These are phyloP conservation scores for Cryptops parisi DNA, from an alignment of 2,888 invertebrate genomes.

Conservation along the genomic window DNA sequence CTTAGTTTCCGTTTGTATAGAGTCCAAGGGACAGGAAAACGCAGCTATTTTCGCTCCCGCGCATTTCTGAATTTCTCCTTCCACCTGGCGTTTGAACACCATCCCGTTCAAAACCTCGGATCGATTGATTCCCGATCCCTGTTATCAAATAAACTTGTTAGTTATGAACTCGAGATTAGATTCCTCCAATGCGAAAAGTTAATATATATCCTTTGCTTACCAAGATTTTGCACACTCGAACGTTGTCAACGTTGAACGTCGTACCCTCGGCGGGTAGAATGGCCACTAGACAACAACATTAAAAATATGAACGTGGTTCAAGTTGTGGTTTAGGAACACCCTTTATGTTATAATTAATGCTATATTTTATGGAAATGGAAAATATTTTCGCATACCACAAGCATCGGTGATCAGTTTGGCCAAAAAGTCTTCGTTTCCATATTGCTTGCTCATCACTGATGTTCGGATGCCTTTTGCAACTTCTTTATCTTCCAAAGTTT, in stretches of 20 bases:
- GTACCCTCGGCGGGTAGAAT: constrained; percentile 61
- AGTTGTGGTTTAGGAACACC: no score
- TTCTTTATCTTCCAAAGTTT: constrained; percentile 49
- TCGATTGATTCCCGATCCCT: constrained; percentile 59
- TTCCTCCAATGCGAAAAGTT: no score
- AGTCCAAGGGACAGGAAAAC: constrained; percentile 89
- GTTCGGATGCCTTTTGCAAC: constrained; percentile 56
- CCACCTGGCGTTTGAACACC: constrained; percentile 93
- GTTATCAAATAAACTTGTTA: no score
- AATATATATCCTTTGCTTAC: constrained; percentile 34
- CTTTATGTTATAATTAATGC: neutral
- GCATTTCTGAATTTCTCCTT: constrained; percentile 69
- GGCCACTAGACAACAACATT: constrained; percentile 40
- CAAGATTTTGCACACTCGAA: constrained; percentile 75
- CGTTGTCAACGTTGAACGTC: constrained; percentile 92
- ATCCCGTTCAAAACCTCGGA: constrained; percentile 77
- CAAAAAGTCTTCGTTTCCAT: constrained; percentile 89
- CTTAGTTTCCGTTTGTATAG: constrained; percentile 96
- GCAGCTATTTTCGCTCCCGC: constrained; percentile 77
- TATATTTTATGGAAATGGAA: neutral
- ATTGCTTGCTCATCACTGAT: constrained; percentile 93
- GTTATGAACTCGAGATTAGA: no score
- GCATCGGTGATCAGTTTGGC: constrained; percentile 71
- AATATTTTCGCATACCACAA: constrained; percentile 39
- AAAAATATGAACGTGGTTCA: no score